Conservation (phyloP, 1,140 invertebrate genomes). For the Piezodorus guildinii region DNA sequence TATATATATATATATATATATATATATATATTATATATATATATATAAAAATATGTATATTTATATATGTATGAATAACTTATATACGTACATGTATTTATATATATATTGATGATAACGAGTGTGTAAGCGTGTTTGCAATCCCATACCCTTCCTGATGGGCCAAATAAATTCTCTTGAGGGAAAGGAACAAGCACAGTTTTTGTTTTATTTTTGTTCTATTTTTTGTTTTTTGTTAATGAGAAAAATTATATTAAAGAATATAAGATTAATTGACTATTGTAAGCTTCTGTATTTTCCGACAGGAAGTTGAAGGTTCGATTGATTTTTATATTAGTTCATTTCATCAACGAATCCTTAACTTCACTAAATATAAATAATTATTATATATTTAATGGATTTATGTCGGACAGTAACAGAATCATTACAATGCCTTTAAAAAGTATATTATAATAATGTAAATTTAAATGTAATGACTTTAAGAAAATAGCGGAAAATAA, state of each 20-base stretch:
- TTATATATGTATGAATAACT: neutral
- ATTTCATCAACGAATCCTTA: neutral
- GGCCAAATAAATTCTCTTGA: conserved; percentile 2
- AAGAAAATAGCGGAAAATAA: neutral
- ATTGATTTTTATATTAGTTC: conserved; percentile 4
- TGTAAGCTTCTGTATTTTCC: conserved; percentile 16
- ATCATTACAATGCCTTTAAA: conserved; percentile 12
- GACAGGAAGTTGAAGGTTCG: neutral
- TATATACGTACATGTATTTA: neutral
- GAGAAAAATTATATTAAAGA: neutral
- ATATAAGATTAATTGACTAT: conserved; percentile 1
- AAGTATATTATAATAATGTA: conserved; percentile 4
- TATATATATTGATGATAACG: conserved; percentile 9
- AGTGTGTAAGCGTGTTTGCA: conserved; percentile 3
- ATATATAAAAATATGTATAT: neutral
- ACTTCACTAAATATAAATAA: conserved; percentile 5
- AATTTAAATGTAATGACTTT: conserved; percentile 9
- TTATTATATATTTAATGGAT: conserved; percentile 10
- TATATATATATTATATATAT: no score
- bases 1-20: conserved; percentile 10
- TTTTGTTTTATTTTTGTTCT: conserved; percentile 19
- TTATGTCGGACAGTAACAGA: conserved; percentile 7
- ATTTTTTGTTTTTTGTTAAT: conserved; percentile 5
- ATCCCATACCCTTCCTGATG: conserved; percentile 7
- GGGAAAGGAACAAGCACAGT: neutral